Evolutionary conservation across 2,113 vertebrate species (phyloP).

Genomic region (Vireo altiloquus): DNA sequence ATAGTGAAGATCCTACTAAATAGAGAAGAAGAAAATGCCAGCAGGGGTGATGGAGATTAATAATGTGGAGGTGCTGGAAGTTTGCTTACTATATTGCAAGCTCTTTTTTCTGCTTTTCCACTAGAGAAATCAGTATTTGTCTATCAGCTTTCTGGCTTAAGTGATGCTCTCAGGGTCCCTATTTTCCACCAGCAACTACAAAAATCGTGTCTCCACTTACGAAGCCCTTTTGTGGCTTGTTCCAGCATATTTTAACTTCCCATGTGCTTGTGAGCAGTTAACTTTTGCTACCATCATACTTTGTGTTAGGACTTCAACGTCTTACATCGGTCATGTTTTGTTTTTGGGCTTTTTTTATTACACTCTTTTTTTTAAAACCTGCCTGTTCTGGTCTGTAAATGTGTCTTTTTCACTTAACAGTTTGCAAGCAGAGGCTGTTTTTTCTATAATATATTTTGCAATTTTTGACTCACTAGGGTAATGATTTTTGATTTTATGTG

Average conservation of each 20-base stretch:
- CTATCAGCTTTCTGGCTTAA: neutral
- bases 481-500: neutral
- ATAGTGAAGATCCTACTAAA: neutral
- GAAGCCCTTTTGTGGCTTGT: neutral
- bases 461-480: neutral
- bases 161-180: neutral
- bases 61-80: neutral
- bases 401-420: neutral
- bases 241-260: neutral
- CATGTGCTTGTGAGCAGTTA: neutral
- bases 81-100: neutral
- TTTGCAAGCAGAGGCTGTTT: neutral
- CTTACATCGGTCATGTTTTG: neutral
- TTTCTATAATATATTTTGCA: neutral
- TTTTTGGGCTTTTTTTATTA: neutral
- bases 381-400: neutral
- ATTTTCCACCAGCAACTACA: neutral
- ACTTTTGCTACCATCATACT: neutral
- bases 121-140: neutral
- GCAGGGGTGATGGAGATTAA: neutral
- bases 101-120: neutral
- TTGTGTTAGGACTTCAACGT: neutral
- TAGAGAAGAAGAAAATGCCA: neutral
- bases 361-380: fast-evolving
- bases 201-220: neutral